Evolutionary conservation across 1,140 invertebrate species (phyloP), one percentile per base, ranked within the genome.

Genomic region (Argopecten irradians): DNA sequence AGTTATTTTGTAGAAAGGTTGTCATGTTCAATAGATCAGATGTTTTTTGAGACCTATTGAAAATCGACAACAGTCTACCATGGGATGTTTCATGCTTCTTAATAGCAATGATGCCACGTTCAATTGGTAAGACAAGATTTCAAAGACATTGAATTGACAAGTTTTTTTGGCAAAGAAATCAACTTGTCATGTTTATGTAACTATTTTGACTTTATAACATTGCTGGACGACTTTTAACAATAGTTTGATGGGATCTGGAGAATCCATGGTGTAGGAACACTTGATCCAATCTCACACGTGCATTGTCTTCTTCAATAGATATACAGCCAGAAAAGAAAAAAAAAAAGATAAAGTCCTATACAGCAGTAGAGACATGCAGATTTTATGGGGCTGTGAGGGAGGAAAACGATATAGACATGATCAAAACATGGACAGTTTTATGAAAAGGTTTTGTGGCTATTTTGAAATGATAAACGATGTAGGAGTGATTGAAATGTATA

Each of bases 121-220:
- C 55, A 71, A 71, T 71, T 71, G 55, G 55, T 71, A 71, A 28
- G n/a, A 71, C 55, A 71, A 28, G 55, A 71, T 71, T 71, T 71
- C 55, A 71, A 71, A 71, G 55, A 71, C 1, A 28, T 28, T 71
- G 55, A 71, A 71, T 71, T 71, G 55, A 71, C 55, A 71, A 28
- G 22, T 71, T 71, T 39, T 71, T 71, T 71, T 71, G 55, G n/a
- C 55, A 0, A 28, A n/a, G n/a, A 71, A 71, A 71, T 71, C n/a
- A 28, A 28, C 55, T 71, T 71, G 55, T 71, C 55, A 71, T 71
- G 5, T 71, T 71, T 71, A 71, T 71, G 13, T 16, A n/a, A 3
- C 28, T 28, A 71, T 28, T 5, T 71, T 71, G 55, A n/a, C 55
- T 28, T 71, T 71, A 71, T 28, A 71, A 71, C 28, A 16, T 71